Evolutionary conservation across 2,888 invertebrate species (phyloP).

Genomic region (Encarsia formosa): DNA sequence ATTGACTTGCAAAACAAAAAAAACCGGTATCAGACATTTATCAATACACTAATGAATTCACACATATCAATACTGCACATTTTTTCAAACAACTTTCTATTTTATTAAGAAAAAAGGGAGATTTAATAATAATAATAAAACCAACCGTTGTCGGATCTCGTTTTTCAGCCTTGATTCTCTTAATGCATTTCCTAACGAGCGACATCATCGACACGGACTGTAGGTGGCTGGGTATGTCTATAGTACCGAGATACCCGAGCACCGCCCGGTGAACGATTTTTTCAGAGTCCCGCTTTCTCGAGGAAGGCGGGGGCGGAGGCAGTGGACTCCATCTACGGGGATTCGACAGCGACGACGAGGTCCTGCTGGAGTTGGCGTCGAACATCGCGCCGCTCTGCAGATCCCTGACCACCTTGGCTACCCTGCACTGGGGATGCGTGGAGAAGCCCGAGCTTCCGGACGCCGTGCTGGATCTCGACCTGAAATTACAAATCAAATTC

Average conservation of each 20-base stretch:
- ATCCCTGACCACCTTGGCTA: slow-evolving; percentile 55
- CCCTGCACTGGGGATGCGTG: slow-evolving; percentile 48
- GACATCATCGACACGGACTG: slow-evolving; percentile 69
- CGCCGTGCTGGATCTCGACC: slow-evolving; percentile 23
- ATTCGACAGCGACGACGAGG: slow-evolving; percentile 19
- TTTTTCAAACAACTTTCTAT: too few relatives aligned
- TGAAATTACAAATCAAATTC: slow-evolving; percentile 8
- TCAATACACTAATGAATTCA: too few relatives aligned
- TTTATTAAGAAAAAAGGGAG: too few relatives aligned
- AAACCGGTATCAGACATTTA: too few relatives aligned
- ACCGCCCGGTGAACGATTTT: slow-evolving; percentile 75
- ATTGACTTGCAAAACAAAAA: too few relatives aligned
- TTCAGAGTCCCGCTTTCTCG: slow-evolving; percentile 45
- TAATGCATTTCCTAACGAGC: slow-evolving; percentile 81
- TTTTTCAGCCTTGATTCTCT: slow-evolving; percentile 83
- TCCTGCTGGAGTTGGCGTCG: slow-evolving; percentile 40
- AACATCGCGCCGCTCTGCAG: slow-evolving; percentile 55
- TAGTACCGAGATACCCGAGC: slow-evolving; percentile 92
- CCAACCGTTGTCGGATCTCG: slow-evolving; percentile 75
- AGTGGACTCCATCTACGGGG: slow-evolving; percentile 49
- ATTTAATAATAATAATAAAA: background rate
- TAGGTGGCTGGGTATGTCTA: slow-evolving; percentile 87
- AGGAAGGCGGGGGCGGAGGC: slow-evolving; percentile 47
- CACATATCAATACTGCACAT: too few relatives aligned
- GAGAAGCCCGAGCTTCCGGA: slow-evolving; percentile 25